Evolutionary conservation across 2,113 vertebrate genomes (phyloP).

Genomic region (Todiramphus chloris): DNA sequence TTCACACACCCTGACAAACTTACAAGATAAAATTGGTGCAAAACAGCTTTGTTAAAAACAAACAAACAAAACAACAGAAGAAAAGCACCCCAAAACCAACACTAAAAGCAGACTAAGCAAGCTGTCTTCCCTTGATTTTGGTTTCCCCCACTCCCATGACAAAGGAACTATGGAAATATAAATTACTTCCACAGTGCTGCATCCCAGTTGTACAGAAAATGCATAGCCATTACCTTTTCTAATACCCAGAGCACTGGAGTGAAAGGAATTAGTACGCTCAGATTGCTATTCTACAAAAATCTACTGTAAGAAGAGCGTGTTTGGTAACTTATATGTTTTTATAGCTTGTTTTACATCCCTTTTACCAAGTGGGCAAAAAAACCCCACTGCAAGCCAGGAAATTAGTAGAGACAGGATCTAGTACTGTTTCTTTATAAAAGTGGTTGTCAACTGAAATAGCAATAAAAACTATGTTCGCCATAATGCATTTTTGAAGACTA

Average conservation of each 20-base stretch:
- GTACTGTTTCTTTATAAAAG: background rate
- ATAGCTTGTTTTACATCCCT: background rate
- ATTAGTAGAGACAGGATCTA: background rate
- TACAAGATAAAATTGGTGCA: background rate
- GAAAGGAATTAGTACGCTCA: background rate
- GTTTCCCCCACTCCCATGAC: rapidly evolving
- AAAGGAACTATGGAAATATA: background rate
- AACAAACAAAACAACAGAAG: background rate
- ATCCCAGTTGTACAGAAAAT: background rate
- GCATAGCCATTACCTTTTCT: background rate
- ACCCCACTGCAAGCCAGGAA: rapidly evolving
- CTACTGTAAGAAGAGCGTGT: background rate
- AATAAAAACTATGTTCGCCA: background rate
- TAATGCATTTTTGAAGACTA: background rate
- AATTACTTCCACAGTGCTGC: background rate
- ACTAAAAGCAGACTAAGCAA: background rate
- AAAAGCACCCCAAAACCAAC: background rate
- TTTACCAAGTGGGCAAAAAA: background rate
- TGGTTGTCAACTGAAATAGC: background rate
- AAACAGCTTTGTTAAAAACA: background rate
- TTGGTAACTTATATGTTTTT: background rate
- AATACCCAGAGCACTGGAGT: background rate
- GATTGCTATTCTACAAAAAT: background rate
- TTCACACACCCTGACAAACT: background rate
- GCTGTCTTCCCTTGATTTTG: background rate